Conservation (phyloP, 2,888 invertebrate species). For the Stenodema calcarata region DNA sequence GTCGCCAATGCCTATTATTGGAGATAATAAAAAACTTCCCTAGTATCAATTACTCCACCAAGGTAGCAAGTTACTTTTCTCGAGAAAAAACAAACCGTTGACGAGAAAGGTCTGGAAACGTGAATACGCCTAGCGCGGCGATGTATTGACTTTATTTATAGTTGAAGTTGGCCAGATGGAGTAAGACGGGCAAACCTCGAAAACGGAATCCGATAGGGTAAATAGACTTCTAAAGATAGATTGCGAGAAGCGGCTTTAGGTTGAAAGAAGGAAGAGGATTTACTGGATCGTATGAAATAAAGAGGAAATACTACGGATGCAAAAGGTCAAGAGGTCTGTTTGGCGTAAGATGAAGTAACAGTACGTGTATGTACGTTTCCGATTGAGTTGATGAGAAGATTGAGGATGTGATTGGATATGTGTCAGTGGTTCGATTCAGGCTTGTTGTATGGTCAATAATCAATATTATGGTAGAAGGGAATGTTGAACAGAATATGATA, state of each 20-base stretch:
- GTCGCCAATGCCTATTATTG: too few relatives aligned
- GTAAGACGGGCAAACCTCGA: conserved; percentile 4
- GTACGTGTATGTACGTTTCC: neutral
- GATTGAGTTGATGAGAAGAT: neutral
- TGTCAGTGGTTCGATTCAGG: too few relatives aligned
- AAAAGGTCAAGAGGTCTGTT: neutral
- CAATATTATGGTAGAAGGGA: too few relatives aligned
- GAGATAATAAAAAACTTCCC: neutral
- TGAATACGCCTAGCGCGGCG: neutral
- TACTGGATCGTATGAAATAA: neutral
- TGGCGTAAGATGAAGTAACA: neutral
- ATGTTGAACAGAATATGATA: too few relatives aligned
- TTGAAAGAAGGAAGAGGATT: neutral
- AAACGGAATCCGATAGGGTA: conserved; percentile 19
- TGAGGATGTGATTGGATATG: too few relatives aligned
- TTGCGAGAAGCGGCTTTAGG: neutral
- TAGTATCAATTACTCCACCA: neutral
- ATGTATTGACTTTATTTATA: conserved; percentile 17
- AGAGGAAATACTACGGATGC: neutral
- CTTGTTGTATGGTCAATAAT: too few relatives aligned
- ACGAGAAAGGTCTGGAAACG: neutral
- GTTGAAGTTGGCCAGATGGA: conserved; percentile 24
- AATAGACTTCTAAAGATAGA: conserved; percentile 22
- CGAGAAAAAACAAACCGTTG: neutral
- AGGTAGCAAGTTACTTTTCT: neutral